Percentiles rank a stretch among this genome's conserved stretches.
Evolutionary conservation across 2,797 vertebrate genomes (phyloP).

Genomic region (Parauchenoglanis ngamensis): DNA sequence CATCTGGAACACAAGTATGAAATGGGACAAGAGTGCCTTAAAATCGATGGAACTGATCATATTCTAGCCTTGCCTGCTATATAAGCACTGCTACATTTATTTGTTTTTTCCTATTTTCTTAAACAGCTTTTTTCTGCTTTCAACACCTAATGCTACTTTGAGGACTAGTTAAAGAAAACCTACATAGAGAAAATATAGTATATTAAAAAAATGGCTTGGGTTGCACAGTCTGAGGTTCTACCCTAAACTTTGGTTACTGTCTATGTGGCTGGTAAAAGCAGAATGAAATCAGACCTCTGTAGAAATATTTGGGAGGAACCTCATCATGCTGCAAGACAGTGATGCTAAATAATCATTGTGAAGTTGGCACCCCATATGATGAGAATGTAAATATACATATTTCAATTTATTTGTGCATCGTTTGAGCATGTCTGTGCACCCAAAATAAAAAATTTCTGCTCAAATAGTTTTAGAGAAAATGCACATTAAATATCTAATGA

Average conservation of each 20-base stretch:
- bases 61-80: no score
- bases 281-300: not conserved
- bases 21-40: not conserved
- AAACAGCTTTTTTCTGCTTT: not conserved
- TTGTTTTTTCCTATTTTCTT: not conserved
- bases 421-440: no score
- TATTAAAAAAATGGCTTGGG: no score
- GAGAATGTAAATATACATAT: no score
- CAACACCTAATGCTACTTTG: not conserved
- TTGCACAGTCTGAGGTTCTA: no score
- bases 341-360: no score
- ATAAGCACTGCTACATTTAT: not conserved
- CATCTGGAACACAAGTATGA: conserved; percentile 71
- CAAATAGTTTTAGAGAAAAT: no score
- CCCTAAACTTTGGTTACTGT: no score
- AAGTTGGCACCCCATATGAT: not conserved
- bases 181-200: not conserved
- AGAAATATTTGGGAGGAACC: not conserved
- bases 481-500: no score
- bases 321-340: not conserved
- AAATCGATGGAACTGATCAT: not conserved
- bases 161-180: not conserved
- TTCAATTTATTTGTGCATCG: no score
- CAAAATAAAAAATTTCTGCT: no score
- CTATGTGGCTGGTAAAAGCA: not conserved